Base-by-base conservation (phyloP, 2,797 vertebrate genomes). In the Enteromius treurensis region DNA sequence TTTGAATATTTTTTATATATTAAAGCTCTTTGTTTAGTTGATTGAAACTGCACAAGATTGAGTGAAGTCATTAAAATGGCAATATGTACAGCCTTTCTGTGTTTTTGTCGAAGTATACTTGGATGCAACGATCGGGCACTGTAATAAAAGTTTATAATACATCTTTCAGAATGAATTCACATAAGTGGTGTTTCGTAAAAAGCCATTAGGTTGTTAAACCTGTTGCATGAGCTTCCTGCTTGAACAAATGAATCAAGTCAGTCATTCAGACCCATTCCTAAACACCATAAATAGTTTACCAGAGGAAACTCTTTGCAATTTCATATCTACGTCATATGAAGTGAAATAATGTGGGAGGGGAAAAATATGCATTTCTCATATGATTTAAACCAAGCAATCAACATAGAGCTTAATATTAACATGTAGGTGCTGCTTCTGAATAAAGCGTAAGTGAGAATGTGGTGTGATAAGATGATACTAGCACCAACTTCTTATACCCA, bases 1-100 rank as follows among this genome's bases (percentile, higher is more conserved):
- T 73, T 47, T 37, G 19, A 32, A 81, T 81, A 60, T 53, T 71
- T 70, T 37, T 80, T 68, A 29, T 58, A 58, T 21, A 15, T 17
- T 65, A 13, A 1, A 69, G 3, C 2, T 19, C 4, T 51, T 53
- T 40, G 51, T 55, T 55, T n/a, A 42, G 17, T 55, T 29, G 17
- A 21, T 45, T 15, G 15, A 80, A 70, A 29, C 8, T 26, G 5
- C 37, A 76, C 32, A 9, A 14, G 29, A 37, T 11, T 29, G 13
- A 58, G 11, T 51, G 8, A 19, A 49, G 26, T 78, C 19, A 65
- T 78, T 49, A 51, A 79, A 79, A 68, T 32, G 8, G 29, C 32
- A 53, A 19, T 68, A 49, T 80, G 34, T 29, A 19, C 32, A 79
- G 8, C 34, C 49, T 40, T 8, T 68, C 10, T 64, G 19, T 78